A percentile compares a stretch with the other conserved stretches of the same genome.
Conservation (phyloP, 2,797 vertebrate genomes). For the Crypturellus tataupa region DNA sequence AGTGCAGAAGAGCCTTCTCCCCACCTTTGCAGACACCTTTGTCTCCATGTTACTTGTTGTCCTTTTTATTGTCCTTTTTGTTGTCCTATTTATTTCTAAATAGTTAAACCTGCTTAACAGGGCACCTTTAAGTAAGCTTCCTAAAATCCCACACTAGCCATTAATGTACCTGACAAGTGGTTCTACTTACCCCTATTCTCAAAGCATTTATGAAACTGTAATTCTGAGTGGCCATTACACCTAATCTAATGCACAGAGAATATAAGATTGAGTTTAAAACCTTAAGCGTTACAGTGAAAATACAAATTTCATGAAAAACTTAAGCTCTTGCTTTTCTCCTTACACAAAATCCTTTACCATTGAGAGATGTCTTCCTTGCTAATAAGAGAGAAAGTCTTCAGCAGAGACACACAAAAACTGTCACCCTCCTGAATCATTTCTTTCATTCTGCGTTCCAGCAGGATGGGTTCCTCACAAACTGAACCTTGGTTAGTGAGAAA, state of each 20-base stretch:
- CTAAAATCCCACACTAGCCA: not conserved
- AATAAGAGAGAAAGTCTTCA: not conserved
- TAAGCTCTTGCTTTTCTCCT: not conserved
- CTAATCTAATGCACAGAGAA: not conserved
- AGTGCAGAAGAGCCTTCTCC: not conserved
- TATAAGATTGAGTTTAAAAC: not conserved
- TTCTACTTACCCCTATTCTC: not conserved
- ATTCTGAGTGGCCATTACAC: not conserved
- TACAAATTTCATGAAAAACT: not conserved
- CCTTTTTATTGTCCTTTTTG: not conserved
- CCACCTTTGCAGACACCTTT: slow-evolving; percentile 15
- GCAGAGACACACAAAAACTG: not conserved
- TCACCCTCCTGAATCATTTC: not conserved
- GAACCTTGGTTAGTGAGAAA: not conserved
- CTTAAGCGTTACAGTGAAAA: not conserved
- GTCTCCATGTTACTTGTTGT: not conserved
- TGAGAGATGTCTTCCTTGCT: not conserved
- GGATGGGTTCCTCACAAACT: not conserved
- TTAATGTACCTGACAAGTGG: not conserved
- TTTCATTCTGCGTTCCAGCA: not conserved
- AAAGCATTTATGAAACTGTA: not conserved
- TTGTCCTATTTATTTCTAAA: not conserved
- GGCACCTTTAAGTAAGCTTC: not conserved
- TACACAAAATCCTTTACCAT: not conserved
- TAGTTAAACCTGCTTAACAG: not conserved